Base-by-base conservation (phyloP, 2,113 vertebrate species). In the Oenanthe oenanthe region DNA sequence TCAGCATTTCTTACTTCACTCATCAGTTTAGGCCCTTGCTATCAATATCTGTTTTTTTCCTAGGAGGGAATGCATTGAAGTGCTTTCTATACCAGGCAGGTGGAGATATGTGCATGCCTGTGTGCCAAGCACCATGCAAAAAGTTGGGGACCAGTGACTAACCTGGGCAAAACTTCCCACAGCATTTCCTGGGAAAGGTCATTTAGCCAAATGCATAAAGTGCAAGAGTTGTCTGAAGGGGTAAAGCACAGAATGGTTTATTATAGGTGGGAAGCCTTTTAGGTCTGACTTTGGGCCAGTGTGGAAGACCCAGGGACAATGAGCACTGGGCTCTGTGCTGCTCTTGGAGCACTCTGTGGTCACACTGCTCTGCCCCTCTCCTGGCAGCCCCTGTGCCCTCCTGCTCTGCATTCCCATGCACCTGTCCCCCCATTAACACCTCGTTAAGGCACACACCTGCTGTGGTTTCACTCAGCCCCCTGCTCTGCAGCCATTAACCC, bases 391-490 rank as follows among this genome's bases (percentile, higher is more conserved):
- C 63, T 15, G 28, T 60, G 58, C 78, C 81, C 88, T 93, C 26
- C 77, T 93, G 78, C 74, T 96, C 84, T 68, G 12, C 54, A 68
- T 96, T 96, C 93, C 92, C 92, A 94, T 92, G 94, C 95, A 97
- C 95, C 97, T 97, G 96, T 88, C 84, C 78, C 75, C 28, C 92
- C 78, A 86, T 97, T 97, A 97, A 97, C 96, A 97, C 94, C 92
- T 97, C 84, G 10, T 97, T 95, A 97, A 96, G 58, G 57, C 65
- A 94, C 84, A 96, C 96, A 97, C 95, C 97, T 97, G 97, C 92
- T 93, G 90, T 74, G 95, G 93, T 92, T 97, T 94, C 92, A 88
- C 96, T 95, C 79, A 93, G 87, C 79, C 67, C 71, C 25, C 68
- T 89, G 80, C 92, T 91, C 67, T 73, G 68, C 74, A 92, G 48